Conservation (phyloP, 2,113 vertebrate genomes). For the Corythoichthys intestinalis region DNA sequence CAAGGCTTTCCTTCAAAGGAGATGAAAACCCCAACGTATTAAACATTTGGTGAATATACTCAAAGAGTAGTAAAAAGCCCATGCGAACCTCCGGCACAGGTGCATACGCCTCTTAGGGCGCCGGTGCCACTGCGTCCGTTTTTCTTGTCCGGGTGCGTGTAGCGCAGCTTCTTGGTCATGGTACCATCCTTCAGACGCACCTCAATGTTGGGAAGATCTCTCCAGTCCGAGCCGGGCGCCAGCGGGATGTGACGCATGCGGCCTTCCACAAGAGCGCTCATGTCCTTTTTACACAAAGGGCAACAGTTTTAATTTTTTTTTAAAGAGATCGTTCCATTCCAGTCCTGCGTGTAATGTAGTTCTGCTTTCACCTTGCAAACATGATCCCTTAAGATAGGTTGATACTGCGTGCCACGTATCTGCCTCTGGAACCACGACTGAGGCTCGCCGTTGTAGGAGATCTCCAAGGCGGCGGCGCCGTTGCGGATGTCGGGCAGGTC, state of each 20-base stretch:
- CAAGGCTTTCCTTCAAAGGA: constrained; percentile 76
- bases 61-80: too few relatives aligned
- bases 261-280: constrained; percentile 91
- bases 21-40: neutral
- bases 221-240: constrained; percentile 91
- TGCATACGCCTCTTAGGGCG: constrained; percentile 85
- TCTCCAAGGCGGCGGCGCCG: constrained; percentile 83
- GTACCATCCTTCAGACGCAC: constrained; percentile 85
- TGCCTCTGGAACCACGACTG: constrained; percentile 99
- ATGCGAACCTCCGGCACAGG: constrained; percentile 81
- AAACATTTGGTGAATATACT: neutral
- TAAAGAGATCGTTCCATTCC: neutral
- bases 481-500: constrained; percentile 94
- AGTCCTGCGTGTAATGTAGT: neutral
- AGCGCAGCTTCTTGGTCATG: constrained; percentile 84
- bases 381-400: constrained; percentile 96
- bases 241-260: constrained; percentile 93
- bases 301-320: neutral
- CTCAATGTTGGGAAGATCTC: constrained; percentile 91
- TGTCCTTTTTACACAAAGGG: constrained; percentile 74
- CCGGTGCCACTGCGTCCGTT: constrained; percentile 82
- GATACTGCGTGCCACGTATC: constrained; percentile 90
- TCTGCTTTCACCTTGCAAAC: constrained; percentile 85
- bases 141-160: constrained; percentile 84
- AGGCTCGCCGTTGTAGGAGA: constrained; percentile 92